Conservation (phyloP, 2,797 vertebrate species). For the Coregonus suidteri region DNA sequence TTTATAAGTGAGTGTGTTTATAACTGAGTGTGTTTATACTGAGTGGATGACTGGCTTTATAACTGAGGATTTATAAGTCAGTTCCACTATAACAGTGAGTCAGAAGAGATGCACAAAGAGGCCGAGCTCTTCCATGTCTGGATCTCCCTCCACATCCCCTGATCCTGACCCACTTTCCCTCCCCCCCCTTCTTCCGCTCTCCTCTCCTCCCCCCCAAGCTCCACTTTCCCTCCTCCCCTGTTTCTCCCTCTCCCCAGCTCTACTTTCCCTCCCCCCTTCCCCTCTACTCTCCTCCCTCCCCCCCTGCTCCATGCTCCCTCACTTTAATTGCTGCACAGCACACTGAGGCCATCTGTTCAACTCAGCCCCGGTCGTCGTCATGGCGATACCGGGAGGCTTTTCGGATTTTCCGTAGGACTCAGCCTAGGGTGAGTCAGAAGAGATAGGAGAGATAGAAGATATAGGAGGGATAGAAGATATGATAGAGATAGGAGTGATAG, state of each 20-base stretch:
- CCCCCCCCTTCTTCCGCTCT: slow-evolving; percentile 3
- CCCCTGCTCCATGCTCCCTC: slow-evolving; percentile 66
- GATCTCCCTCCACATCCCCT: too few species aligned
- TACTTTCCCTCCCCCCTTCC: slow-evolving; percentile 21
- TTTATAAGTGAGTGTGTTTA: too few species aligned
- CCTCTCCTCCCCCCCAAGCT: slow-evolving; percentile 20
- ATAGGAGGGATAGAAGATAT: too few species aligned
- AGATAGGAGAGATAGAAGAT: slow-evolving; percentile 34
- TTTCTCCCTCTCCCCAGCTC: background rate
- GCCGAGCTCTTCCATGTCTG: slow-evolving; percentile 39
- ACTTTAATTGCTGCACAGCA: slow-evolving; percentile 83
- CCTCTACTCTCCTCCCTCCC: slow-evolving; percentile 18
- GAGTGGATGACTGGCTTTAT: too few species aligned
- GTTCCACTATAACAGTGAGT: too few species aligned
- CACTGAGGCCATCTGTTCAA: slow-evolving; percentile 91
- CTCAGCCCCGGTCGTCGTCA: slow-evolving; percentile 76
- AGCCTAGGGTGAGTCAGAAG: slow-evolving; percentile 72
- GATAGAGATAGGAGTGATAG: too few species aligned
- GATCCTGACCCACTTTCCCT: too few species aligned
- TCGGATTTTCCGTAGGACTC: slow-evolving; percentile 76
- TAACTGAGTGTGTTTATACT: background rate
- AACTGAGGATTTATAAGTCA: slow-evolving; percentile 9
- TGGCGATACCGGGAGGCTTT: slow-evolving; percentile 88
- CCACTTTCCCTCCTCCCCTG: background rate
- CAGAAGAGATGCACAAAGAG: background rate